These are phyloP conservation scores for Lophius americanus DNA, from an alignment of 2,797 vertebrate genomes.

Conservation along the genomic window DNA sequence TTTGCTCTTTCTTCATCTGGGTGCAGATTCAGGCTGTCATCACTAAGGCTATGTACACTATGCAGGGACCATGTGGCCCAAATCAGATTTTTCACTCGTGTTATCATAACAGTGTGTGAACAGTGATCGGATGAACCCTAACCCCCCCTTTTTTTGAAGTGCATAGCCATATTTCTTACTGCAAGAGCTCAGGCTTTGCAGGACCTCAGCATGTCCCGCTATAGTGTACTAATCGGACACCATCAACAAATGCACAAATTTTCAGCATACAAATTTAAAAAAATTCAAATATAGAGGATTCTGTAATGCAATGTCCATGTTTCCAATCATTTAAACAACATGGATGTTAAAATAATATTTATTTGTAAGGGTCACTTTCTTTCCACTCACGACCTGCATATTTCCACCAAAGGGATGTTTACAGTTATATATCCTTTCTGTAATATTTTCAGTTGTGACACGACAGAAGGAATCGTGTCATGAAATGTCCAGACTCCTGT, in stretches of 20 bases:
- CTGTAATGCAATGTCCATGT: too few species aligned
- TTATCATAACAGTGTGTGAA: too few species aligned
- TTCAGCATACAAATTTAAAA: not conserved
- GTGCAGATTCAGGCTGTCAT: slow-evolving; percentile 49
- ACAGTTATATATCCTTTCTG: slow-evolving; percentile 28
- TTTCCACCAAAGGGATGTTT: slow-evolving; percentile 16
- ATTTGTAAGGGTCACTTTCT: not conserved
- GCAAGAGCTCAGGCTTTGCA: slow-evolving; percentile 42
- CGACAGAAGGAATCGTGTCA: slow-evolving; percentile 47
- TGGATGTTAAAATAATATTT: too few species aligned
- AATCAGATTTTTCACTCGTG: too few species aligned
- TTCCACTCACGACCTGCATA: slow-evolving; percentile 11
- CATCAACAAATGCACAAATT: slow-evolving; percentile 24
- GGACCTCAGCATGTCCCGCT: slow-evolving; percentile 33
- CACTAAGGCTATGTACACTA: too few species aligned
- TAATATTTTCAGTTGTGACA: slow-evolving; percentile 30
- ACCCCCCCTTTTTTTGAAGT: too few species aligned
- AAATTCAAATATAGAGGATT: not conserved
- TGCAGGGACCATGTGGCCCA: too few species aligned
- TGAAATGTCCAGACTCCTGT: slow-evolving; percentile 48
- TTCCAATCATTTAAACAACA: too few species aligned
- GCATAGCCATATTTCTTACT: slow-evolving; percentile 39
- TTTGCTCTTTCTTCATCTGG: slow-evolving; percentile 45
- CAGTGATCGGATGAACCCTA: too few species aligned
- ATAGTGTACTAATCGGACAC: slow-evolving; percentile 32